Base-by-base conservation (phyloP, 2,888 invertebrate genomes). In the Chrysolina oricalcia region DNA sequence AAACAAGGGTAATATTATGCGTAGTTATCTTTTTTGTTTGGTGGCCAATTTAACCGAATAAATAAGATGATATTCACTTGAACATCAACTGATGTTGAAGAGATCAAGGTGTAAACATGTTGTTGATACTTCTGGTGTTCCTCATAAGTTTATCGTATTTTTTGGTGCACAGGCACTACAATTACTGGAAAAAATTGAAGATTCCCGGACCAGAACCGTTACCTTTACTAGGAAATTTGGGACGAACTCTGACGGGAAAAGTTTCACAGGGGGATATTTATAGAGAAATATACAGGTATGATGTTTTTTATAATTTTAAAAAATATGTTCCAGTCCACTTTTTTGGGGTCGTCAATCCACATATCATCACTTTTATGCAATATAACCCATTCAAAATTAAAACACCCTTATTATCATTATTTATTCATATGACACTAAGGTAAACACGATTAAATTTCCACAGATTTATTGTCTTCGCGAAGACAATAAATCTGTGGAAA, bases 221-320 rank as follows among this genome's bases (percentile, higher is more conserved):
- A 21, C 78, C 81, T 15, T 59, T 84, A 46, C 80, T 82, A 23
- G 85, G 84, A 23, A 85, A 84, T 75, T 74, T 85, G 15, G 80
- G 81, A 48, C 80, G 81, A 15, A 73, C 77, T 27, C 35, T 84
- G 9, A 75, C 81, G 6, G 75, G 74, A 10, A 80, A 76, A 70
- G 82, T 80, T 56, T 76, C 81, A 56, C 53, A 82, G 10, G 81
- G 81, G 27, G 68, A 78, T 56, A 62, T 75, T 19, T 21, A 66
- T 17, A 43, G 46, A 23, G 70, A 78, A 27, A 69, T 77, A 19
- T 79, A 79, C 27, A 73, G 56, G 78, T 73, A 72, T 74, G 48
- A 8, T 6, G 19, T 2, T 70, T 81, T 68, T 19, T 66, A n/a
- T n/a, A n/a, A n/a, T n/a, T n/a, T n/a, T n/a, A n/a, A n/a, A n/a